These are phyloP conservation scores for Conopomorpha cramerella DNA, from an alignment of 1,140 invertebrate genomes.

Conservation along the genomic window DNA sequence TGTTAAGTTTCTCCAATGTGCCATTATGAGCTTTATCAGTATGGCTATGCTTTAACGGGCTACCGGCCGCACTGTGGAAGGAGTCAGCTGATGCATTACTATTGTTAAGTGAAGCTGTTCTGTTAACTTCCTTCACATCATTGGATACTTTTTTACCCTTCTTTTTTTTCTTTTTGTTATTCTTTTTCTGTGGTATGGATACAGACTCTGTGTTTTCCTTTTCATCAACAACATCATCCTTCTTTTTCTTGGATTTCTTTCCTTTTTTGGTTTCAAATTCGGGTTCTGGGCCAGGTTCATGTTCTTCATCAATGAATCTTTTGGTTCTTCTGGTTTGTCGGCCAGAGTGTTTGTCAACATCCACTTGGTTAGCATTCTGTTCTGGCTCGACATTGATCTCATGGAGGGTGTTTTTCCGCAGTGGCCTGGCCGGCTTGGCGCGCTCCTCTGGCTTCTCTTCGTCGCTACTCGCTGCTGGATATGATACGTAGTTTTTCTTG, in stretches of 20 bases:
- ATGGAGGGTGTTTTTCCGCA: slow-evolving; percentile 24
- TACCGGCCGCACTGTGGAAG: slow-evolving; percentile 41
- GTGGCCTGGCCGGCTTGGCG: slow-evolving; percentile 6
- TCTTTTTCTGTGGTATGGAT: slow-evolving; percentile 15
- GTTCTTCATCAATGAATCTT: slow-evolving; percentile 9
- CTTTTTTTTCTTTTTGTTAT: slow-evolving; percentile 22
- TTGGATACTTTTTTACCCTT: slow-evolving; percentile 11
- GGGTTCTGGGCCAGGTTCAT: slow-evolving; percentile 5
- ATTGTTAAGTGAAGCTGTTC: slow-evolving; percentile 14
- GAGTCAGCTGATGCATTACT: slow-evolving; percentile 27
- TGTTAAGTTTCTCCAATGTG: background rate
- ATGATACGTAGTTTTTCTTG: slow-evolving; percentile 35
- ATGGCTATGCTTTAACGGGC: slow-evolving; percentile 7
- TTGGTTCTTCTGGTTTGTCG: slow-evolving; percentile 14
- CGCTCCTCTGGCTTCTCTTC: slow-evolving; percentile 1
- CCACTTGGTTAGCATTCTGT: slow-evolving; percentile 8
- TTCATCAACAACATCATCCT: slow-evolving; percentile 3
- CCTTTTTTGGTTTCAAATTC: slow-evolving; percentile 4
- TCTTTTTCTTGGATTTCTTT: background rate
- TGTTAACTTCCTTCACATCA: slow-evolving; percentile 7
- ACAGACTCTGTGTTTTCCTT: slow-evolving; percentile 7
- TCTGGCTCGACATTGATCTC: slow-evolving; percentile 16
- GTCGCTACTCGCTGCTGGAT: slow-evolving; percentile 22
- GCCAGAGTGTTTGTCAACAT: slow-evolving; percentile 8
- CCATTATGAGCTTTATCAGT: background rate